Evolutionary conservation across 2,113 vertebrate species (phyloP).

Genomic region (Blennius ocellaris): DNA sequence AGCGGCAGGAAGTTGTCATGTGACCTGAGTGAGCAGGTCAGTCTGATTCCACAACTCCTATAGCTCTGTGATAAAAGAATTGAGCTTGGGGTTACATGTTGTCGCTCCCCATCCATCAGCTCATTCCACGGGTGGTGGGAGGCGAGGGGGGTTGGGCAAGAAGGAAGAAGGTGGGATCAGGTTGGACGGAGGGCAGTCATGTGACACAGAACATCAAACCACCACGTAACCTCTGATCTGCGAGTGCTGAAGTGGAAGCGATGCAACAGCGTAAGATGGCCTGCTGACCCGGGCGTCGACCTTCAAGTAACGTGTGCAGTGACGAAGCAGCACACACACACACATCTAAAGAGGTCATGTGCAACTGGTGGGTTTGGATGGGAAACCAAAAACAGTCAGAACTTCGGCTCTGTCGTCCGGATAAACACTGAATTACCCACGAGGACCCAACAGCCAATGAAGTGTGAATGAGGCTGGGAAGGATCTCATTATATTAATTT

Average conservation of each 20-base stretch:
- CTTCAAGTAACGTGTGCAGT: too few species aligned
- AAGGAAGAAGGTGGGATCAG: constrained; percentile 6
- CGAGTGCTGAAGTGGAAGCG: constrained; percentile 90
- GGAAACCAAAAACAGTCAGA: background rate
- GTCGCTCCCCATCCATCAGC: constrained; percentile 82
- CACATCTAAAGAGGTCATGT: too few species aligned
- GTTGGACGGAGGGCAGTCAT: constrained; percentile 75
- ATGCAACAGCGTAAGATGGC: constrained; percentile 84
- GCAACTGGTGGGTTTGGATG: too few species aligned
- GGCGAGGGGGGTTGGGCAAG: constrained; percentile 43
- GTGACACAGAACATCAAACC: constrained; percentile 71
- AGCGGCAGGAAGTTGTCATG: constrained; percentile 22
- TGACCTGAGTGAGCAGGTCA: constrained; percentile 38
- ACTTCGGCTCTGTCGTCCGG: background rate
- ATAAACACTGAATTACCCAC: background rate
- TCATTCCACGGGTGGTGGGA: constrained; percentile 65
- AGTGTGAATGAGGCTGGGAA: constrained; percentile 32
- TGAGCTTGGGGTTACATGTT: constrained; percentile 86
- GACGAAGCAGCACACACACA: too few species aligned
- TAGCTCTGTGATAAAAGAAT: constrained; percentile 68
- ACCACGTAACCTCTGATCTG: constrained; percentile 82
- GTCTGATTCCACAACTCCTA: constrained; percentile 35
- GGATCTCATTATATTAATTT: background rate
- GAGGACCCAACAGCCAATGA: constrained; percentile 20
- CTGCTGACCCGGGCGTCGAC: constrained; percentile 65